Evolutionary conservation across 30 jellyfish, hydroid and myxozoan species (phyloP), one percentile per base, ranked within the genome.

Genomic region (Mastigias papua): DNA sequence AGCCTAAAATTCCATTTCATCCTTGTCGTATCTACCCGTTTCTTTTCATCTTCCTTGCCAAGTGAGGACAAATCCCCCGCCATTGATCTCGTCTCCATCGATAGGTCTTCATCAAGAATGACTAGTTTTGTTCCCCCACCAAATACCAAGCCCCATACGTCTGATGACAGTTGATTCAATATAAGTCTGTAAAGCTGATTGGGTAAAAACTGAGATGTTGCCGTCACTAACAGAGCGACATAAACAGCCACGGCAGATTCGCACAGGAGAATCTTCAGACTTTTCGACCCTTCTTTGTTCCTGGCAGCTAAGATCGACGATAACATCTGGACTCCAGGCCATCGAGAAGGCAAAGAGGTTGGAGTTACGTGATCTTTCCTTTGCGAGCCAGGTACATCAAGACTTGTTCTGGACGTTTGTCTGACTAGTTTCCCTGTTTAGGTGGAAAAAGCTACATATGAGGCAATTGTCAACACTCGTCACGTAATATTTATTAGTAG

Each of bases 241-340:
- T 90, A 96, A 15, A 96, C 96, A 42, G 98, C 98, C 23, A 96
- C 96, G 28, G 98, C 98, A 17, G 98, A 74, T 69, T 96, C 98
- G 71, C 98, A 96, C 28, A 96, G 92, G 26, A 96, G 88, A 48
- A 96, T 66, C 66, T 84, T 91, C 87, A 96, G 50, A 28, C 80
- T 76, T 48, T 80, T 82, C 4, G 97, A 46, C 16, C 96, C 95
- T 60, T 96, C 99, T 28, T 91, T 91, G 92, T 87, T 90, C 27
- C 93, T 86, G 0, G 97, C 97, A 10, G 98, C 85, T 13, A 96
- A 73, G 34, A 90, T 78, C 6, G 99, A 78, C 1, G 88, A 75
- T 2, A 96, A 89, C 65, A 90, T 67, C 63, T 91, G 95, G 1
- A 96, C 99, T 69, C 99, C 99, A n/a, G 99, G 99, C 99, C 99